Percentiles rank a stretch among this genome's conserved stretches.
phyloP scores from a whole-genome alignment of 1,140 invertebrate genomes.

The Cydia strobilella region DNA sequence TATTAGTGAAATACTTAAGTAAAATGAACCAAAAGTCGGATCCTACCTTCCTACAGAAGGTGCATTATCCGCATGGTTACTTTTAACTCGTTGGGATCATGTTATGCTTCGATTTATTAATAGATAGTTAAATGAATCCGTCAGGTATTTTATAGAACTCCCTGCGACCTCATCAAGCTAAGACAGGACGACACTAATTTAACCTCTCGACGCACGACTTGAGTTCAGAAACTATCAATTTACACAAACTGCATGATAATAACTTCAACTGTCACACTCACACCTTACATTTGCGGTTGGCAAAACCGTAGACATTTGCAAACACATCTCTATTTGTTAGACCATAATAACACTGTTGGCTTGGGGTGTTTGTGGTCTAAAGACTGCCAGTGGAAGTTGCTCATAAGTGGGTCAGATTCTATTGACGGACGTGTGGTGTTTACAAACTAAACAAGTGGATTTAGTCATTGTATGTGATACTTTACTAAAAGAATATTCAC shows the following conservation, averaged over 20 bases:
- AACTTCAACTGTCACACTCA: slow-evolving; percentile 9
- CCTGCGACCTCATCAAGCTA: no score
- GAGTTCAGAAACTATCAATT: slow-evolving; percentile 12
- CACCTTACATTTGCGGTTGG: not conserved
- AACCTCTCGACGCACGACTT: not conserved
- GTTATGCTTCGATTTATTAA: no score
- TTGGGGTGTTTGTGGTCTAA: not conserved
- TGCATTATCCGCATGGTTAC: no score
- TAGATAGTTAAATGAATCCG: no score
- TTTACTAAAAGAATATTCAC: not conserved
- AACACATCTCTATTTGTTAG: not conserved
- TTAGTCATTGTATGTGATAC: slow-evolving; percentile 39
- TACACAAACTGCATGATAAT: slow-evolving; percentile 22
- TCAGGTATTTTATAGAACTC: no score
- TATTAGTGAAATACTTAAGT: no score
- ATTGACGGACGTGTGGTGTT: slow-evolving; percentile 52
- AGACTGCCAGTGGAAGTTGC: not conserved
- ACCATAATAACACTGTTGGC: not conserved
- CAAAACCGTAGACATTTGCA: not conserved
- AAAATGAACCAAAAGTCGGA: no score
- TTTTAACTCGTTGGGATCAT: no score
- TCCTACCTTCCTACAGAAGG: no score
- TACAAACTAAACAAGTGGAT: slow-evolving; percentile 55
- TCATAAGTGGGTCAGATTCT: slow-evolving; percentile 48
- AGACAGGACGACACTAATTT: not conserved